A percentile compares a stretch with the other conserved stretches of the same genome.
These are phyloP conservation scores for Apocrypta bakeri DNA, from an alignment of 1,140 invertebrate genomes.

Conservation along the genomic window DNA sequence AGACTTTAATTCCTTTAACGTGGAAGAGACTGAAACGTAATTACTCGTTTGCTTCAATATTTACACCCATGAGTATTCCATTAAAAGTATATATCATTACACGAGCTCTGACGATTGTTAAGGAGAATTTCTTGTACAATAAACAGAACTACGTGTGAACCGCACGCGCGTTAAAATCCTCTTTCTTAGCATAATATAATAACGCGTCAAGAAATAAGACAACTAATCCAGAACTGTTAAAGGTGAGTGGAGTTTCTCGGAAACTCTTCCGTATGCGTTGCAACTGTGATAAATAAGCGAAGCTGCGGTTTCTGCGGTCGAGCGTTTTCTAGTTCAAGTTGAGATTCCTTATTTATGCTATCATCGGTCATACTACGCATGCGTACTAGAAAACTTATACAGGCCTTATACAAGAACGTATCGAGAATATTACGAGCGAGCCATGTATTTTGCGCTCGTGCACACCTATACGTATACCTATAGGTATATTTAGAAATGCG, in stretches of 20 bases:
- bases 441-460: neutral
- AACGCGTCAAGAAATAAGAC: neutral
- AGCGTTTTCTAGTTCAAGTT: conserved; percentile 33
- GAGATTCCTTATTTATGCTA: conserved; percentile 22
- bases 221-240: neutral
- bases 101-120: neutral
- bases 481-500: neutral
- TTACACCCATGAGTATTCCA: no score
- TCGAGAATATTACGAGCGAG: neutral
- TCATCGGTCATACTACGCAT: neutral
- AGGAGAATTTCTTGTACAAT: neutral
- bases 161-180: neutral
- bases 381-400: neutral
- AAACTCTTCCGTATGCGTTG: neutral
- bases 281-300: neutral
- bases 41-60: no score
- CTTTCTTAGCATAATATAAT: no score
- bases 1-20: no score
- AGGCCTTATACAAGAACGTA: neutral
- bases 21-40: no score
- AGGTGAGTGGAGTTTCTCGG: neutral
- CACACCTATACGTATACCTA: no score
- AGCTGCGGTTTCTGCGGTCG: neutral
- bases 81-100: no score
- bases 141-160: neutral